These are phyloP conservation scores for Eulemur macaco DNA, from an alignment of 2,113 vertebrate genomes.

Conservation along the genomic window DNA sequence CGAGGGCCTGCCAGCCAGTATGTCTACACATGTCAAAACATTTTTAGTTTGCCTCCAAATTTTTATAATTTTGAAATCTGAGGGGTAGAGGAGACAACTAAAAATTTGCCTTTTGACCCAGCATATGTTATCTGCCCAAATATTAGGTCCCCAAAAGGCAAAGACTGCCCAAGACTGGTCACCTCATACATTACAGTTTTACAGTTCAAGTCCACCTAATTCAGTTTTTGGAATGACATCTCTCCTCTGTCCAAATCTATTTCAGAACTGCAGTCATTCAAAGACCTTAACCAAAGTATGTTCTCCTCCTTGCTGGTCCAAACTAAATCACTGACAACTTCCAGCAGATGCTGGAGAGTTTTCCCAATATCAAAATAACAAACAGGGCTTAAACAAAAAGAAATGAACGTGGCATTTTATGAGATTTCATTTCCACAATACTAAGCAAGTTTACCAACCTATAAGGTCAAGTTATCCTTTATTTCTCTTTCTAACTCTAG, in stretches of 20 bases:
- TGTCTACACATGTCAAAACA: neutral
- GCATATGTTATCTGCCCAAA: neutral
- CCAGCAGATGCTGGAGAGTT: neutral
- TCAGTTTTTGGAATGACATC: neutral
- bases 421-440: constrained; percentile 26
- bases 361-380: neutral
- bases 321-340: neutral
- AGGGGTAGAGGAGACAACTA: neutral
- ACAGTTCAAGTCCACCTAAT: neutral
- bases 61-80: neutral
- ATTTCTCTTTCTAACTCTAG: constrained; percentile 52
- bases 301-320: neutral
- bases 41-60: neutral
- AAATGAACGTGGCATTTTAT: neutral
- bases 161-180: neutral
- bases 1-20: neutral
- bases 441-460: neutral
- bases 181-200: neutral
- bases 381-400: neutral
- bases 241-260: neutral
- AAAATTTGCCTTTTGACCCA: neutral
- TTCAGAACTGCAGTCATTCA: neutral
- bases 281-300: neutral
- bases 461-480: constrained; percentile 29
- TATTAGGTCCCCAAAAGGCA: neutral